Evolutionary conservation across 2,113 vertebrate species (phyloP).

Genomic region (Todiramphus chloris): DNA sequence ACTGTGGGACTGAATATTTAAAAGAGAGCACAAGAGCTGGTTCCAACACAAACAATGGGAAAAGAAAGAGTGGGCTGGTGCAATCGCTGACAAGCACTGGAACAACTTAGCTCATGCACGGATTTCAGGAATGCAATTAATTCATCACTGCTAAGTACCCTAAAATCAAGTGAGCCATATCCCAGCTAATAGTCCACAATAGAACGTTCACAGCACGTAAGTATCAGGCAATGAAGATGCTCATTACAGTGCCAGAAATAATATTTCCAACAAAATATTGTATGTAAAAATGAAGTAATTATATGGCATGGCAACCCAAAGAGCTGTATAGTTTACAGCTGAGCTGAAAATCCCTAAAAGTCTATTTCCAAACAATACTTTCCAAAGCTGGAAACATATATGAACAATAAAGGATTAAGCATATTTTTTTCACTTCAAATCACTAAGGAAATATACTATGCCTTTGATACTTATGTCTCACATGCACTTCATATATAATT

Average conservation of each 20-base stretch:
- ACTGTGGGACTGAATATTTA: not conserved
- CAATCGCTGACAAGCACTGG: constrained; percentile 48
- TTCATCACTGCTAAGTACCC: constrained; percentile 53
- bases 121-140: constrained; percentile 59
- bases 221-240: constrained; percentile 43
- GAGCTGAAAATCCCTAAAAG: constrained; percentile 14
- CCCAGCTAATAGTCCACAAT: constrained; percentile 40
- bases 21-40: not conserved
- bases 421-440: not conserved
- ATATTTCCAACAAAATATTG: constrained; percentile 50
- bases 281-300: constrained; percentile 56
- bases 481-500: not conserved
- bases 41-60: constrained; percentile 45
- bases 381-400: not conserved
- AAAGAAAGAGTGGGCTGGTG: constrained; percentile 21
- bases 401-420: not conserved
- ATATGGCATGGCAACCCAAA: constrained; percentile 41
- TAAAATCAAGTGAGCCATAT: constrained; percentile 53
- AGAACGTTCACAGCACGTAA: constrained; percentile 27
- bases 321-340: constrained; percentile 18
- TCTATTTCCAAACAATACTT: constrained; percentile 19
- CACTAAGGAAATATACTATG: not conserved
- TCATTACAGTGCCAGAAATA: constrained; percentile 56
- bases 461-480: not conserved
- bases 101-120: constrained; percentile 67